phyloP scores from a whole-genome alignment of 2,113 vertebrate genomes.

The Mugil cephalus region DNA sequence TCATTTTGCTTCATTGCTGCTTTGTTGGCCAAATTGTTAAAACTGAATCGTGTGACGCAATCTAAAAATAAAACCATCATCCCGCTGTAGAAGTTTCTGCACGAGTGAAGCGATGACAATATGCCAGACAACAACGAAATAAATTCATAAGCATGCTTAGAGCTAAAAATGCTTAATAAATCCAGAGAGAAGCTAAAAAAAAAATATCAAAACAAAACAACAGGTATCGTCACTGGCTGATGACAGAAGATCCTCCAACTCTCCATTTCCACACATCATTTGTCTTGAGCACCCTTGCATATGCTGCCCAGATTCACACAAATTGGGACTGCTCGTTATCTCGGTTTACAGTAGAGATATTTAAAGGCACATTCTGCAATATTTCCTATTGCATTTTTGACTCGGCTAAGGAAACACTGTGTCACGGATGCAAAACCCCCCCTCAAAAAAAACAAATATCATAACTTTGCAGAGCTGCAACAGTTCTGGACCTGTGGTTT shows the following conservation, averaged over 20 bases:
- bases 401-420: constrained; percentile 8
- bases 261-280: not conserved
- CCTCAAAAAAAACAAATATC: constrained; percentile 6
- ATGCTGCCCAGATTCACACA: constrained; percentile 33
- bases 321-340: constrained; percentile 12
- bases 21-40: not conserved
- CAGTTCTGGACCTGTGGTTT: not conserved
- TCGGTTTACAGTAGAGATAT: constrained; percentile 56
- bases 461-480: not conserved
- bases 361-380: constrained; percentile 80
- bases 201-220: constrained; percentile 14
- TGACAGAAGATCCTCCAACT: not conserved
- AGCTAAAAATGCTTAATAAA: constrained; percentile 3
- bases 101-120: not conserved
- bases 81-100: not conserved
- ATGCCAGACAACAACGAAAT: not conserved
- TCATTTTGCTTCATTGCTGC: too few relatives aligned
- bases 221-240: not conserved
- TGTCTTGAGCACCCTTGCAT: not conserved
- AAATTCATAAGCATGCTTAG: constrained; percentile 1
- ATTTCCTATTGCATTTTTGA: constrained; percentile 60
- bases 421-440: constrained; percentile 33
- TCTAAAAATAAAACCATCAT: not conserved
- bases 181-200: not conserved
- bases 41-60: not conserved